Conservation (phyloP, 1,140 invertebrate species). For the Diorhabda elongata region DNA sequence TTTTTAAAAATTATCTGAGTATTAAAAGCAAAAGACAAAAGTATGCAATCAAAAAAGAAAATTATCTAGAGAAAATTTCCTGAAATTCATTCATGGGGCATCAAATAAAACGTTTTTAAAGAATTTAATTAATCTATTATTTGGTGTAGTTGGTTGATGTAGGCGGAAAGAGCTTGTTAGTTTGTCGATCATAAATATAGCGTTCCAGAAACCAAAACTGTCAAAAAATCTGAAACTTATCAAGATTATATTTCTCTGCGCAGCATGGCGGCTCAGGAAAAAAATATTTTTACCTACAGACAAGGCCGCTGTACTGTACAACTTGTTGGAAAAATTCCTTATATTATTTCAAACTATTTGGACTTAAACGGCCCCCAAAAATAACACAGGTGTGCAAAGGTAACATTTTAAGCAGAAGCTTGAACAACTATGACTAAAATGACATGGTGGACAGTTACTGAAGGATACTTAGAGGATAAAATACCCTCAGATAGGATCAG, state of each 20-base stretch:
- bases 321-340: not conserved
- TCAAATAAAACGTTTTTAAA: not conserved
- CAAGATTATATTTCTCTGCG: not conserved
- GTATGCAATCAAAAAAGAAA: not conserved
- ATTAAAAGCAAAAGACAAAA: not conserved
- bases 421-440: not conserved
- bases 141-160: not conserved
- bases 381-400: not conserved
- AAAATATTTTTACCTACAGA: not conserved
- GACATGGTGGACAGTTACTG: not conserved
- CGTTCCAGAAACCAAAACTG: too few relatives aligned
- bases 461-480: not conserved
- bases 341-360: not conserved
- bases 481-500: not conserved
- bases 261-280: not conserved
- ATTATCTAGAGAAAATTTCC: not conserved
- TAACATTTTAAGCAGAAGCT: not conserved
- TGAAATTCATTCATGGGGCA: not conserved
- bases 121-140: not conserved
- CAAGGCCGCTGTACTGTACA: not conserved
- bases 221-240: not conserved
- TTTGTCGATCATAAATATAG: too few relatives aligned
- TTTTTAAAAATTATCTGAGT: not conserved
- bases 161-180: too few relatives aligned
- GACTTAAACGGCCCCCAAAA: not conserved